Conservation (phyloP, 1,140 invertebrate species). For the Lanistes nyassanus region DNA sequence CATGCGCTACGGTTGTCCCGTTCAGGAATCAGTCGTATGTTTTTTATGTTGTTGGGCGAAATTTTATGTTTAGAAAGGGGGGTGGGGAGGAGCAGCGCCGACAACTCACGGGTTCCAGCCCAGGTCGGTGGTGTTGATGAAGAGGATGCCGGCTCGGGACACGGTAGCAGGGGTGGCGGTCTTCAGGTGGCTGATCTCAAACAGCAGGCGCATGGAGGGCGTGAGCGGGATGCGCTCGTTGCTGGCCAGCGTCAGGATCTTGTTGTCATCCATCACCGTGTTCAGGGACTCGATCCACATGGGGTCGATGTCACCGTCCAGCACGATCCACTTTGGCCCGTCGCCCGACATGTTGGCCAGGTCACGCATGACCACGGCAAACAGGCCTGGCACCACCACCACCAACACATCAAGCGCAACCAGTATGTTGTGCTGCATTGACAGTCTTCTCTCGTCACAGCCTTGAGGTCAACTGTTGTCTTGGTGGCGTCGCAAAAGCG, state of each 20-base stretch:
- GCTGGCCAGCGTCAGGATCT: conserved; percentile 91
- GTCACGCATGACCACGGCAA: conserved; percentile 95
- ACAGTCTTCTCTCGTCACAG: no score
- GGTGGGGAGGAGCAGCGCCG: background rate
- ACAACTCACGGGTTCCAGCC: conserved; percentile 93
- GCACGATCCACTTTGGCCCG: conserved; percentile 94
- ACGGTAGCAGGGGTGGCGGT: conserved; percentile 97
- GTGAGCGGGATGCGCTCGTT: conserved; percentile 96
- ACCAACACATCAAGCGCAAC: no score
- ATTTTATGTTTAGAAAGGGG: no score
- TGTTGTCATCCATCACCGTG: conserved; percentile 75
- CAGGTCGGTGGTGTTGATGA: conserved; percentile 85
- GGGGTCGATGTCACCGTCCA: conserved; percentile 97
- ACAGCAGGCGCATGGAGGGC: conserved; percentile 90
- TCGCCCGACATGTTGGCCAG: conserved; percentile 86
- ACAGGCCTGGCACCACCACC: conserved; percentile 75
- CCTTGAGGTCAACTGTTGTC: no score
- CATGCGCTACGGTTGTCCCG: no score
- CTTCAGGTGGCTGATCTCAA: conserved; percentile 94
- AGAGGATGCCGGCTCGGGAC: conserved; percentile 83
- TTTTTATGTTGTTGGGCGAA: no score
- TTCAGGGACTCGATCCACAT: conserved; percentile 99
- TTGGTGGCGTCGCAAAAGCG: no score
- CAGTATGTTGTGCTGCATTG: no score
- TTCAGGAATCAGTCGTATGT: no score